These are phyloP conservation scores for Amitus sp. DNA, from an alignment of 2,888 invertebrate genomes.

Conservation along the genomic window DNA sequence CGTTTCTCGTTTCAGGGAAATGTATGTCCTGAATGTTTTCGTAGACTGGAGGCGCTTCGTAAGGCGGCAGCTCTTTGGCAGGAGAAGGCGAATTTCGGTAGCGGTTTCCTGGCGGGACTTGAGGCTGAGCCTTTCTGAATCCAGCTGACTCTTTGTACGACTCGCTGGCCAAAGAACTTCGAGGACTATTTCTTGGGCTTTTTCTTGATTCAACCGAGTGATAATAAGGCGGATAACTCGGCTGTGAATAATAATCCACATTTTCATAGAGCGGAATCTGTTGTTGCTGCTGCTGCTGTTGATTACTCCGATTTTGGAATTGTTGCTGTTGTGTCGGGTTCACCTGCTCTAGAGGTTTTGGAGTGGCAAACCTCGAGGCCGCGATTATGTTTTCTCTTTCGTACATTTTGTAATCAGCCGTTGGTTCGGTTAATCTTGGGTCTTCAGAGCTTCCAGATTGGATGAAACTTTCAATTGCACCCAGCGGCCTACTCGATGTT, in stretches of 20 bases:
- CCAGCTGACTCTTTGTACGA: constrained; percentile 67
- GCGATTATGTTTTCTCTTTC: constrained; percentile 81
- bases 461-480: constrained; percentile 75
- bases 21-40: constrained; percentile 73
- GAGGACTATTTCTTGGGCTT: constrained; percentile 63
- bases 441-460: constrained; percentile 54
- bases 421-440: constrained; percentile 45
- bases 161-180: constrained; percentile 59
- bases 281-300: too few relatives aligned
- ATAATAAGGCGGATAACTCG: constrained; percentile 72
- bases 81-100: constrained; percentile 70
- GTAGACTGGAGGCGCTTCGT: constrained; percentile 71
- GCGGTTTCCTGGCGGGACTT: constrained; percentile 75
- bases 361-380: constrained; percentile 81
- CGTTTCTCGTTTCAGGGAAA: constrained; percentile 46
- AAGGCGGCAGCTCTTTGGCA: constrained; percentile 69
- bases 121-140: constrained; percentile 83
- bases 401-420: constrained; percentile 70
- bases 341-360: constrained; percentile 77
- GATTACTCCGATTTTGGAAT: constrained; percentile 56
- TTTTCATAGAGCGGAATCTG: constrained; percentile 82
- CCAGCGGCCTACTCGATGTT: constrained; percentile 67
- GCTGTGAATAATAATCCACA: constrained; percentile 79
- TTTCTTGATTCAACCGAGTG: constrained; percentile 68
- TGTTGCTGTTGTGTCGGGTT: constrained; percentile 63